Percentiles rank a stretch among this genome's conserved stretches.
phyloP scores from a whole-genome alignment of 92 coral and sea anemone species.

The Actinernus sp. region DNA sequence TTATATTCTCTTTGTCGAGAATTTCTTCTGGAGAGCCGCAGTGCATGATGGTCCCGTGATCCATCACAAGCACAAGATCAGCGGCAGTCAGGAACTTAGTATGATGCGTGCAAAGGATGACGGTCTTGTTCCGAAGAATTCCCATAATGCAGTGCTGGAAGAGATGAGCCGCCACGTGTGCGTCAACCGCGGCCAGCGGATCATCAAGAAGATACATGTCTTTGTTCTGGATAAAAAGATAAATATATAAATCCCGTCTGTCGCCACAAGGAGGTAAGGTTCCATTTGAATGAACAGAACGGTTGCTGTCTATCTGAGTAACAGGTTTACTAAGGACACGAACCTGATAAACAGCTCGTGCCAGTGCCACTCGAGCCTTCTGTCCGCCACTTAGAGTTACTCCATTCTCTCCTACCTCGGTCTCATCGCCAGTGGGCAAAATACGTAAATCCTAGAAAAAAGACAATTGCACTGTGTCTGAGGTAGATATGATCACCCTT shows the following conservation, averaged over 20 bases:
- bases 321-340: no score
- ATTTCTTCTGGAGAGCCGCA: constrained; percentile 81
- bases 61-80: constrained; percentile 88
- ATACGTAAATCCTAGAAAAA: constrained; percentile 77
- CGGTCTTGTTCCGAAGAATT: constrained; percentile 86
- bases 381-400: constrained; percentile 98
- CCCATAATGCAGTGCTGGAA: constrained; percentile 98
- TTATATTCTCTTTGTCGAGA: constrained; percentile 53
- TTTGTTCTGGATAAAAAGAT: constrained; percentile 77
- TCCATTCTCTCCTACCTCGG: constrained; percentile 99
- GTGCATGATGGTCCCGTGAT: constrained; percentile 69
- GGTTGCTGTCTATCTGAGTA: no score
- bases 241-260: no score
- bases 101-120: constrained; percentile 98
- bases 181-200: constrained; percentile 96
- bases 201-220: constrained; percentile 94
- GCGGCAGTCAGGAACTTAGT: constrained; percentile 86
- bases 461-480: background rate
- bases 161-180: constrained; percentile 96
- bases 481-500: background rate
- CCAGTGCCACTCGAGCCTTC: constrained; percentile 91
- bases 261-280: no score
- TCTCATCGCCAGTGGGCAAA: constrained; percentile 93
- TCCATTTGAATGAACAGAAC: no score
- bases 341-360: constrained; percentile 99